Evolutionary conservation across 2,113 vertebrate genomes (phyloP).

Genomic region (Panthera uncia): DNA sequence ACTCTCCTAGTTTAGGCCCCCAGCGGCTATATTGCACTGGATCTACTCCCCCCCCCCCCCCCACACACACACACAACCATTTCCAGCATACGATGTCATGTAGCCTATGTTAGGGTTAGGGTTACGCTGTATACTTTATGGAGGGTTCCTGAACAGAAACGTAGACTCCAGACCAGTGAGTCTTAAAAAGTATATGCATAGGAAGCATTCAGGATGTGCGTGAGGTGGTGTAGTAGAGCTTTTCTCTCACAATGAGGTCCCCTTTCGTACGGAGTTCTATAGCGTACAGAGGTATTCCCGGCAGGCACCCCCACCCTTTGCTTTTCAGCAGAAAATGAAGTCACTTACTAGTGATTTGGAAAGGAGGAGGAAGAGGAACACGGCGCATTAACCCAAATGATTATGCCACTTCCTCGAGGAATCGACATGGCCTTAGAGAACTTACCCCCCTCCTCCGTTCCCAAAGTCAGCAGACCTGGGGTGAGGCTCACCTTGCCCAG

Average conservation of each 20-base stretch:
- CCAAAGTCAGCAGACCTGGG: background rate
- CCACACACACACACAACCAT: background rate
- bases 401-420: background rate
- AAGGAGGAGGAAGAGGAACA: background rate
- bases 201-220: background rate
- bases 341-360: background rate
- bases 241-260: background rate
- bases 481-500: background rate
- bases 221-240: background rate
- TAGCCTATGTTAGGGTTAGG: background rate
- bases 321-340: background rate
- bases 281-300: background rate
- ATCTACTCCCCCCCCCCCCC: background rate
- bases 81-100: background rate
- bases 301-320: background rate
- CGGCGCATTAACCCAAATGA: background rate
- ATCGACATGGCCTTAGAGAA: background rate
- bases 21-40: too few relatives aligned
- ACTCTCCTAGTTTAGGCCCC: rapidly evolving
- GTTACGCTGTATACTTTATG: background rate
- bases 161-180: background rate
- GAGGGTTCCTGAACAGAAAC: background rate
- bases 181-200: background rate
- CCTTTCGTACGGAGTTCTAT: background rate
- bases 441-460: background rate